Base-by-base conservation (phyloP, 2,113 vertebrate species). In the Leptocoma aspasia region DNA sequence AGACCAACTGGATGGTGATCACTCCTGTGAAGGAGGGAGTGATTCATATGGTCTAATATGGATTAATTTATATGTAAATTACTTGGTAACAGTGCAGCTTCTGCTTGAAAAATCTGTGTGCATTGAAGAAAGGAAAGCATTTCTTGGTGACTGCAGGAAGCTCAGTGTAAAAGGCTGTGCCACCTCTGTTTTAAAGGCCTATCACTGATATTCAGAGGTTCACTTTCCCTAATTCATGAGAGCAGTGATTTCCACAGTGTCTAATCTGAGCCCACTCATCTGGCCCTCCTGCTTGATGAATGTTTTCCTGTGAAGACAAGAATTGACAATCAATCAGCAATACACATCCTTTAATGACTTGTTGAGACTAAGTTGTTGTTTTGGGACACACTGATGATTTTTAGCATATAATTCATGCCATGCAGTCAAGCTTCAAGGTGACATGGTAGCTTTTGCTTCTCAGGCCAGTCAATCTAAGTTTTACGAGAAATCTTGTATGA, bases 41-140 rank as follows among this genome's bases (percentile, higher is more conserved):
- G 91, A 96, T 95, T 96, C 87, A 93, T 94, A 80, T 92, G 76
- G 75, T 87, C 81, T 95, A 97, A 97, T 95, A 96, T 73, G 80
- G 82, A 97, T 94, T 97, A 77, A 97, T 98, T 92, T 97, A 83
- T 94, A 96, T 95, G 88, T 91, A 98, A 97, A 97, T 97, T 90
- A 95, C 84, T 92, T 39, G 39, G 27, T 86, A 95, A 92, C 96
- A 77, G 83, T 95, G 91, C 66, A 41, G 90, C 81, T 96, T 95
- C 89, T 94, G 65, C 84, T 96, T 92, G 80, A 96, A 94, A 94
- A 97, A 92, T 95, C 95, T 92, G 71, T 89, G 81, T 94, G 65
- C 91, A 89, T 24, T 79, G n/a, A 66, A 65, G 56, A 64, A 26
- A 41, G 19, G 54, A 64, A 85, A 61, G 44, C 23, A 61, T 69